Evolutionary conservation across 2,888 invertebrate genomes (phyloP), one percentile per base, ranked within the genome.

Genomic region (Drosophila peninsularis): DNA sequence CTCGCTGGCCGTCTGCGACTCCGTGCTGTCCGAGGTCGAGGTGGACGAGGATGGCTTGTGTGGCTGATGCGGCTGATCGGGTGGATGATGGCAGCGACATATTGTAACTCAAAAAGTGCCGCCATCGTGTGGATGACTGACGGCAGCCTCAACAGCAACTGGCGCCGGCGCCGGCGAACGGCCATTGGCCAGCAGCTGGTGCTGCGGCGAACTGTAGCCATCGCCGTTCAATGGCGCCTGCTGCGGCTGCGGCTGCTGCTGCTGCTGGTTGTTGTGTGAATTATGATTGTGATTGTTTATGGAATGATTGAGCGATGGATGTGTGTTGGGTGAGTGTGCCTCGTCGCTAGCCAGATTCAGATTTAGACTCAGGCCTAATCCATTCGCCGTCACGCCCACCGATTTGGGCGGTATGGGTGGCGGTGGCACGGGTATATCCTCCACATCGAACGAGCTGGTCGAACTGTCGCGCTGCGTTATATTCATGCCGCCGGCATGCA

Each of bases 401-500:
- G 92, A 90, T 65, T 92, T 92, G 58, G 92, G 92, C 45, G 92
- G 92, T 75, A 92, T 92, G 24, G 92, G 91, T 34, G 92, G 92
- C 61, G 90, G 91, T n/a, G 91, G 91, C 71, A 90, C 89, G 4
- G 91, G 91, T n/a, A 91, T 75, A 61, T 91, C 92, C 66, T 91
- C 91, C 34, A 91, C 88, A 66, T 91, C 92, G 58, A 92, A 91
- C 14, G 90, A 91, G 50, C 89, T 91, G 5, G 80, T 68, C 3
- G 90, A 90, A 27, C 90, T 90, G 36, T 91, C 91, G 2, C 90
- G 85, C 42, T 91, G 89, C 10, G 90, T 91, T 17, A 91, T 90
- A 42, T 91, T 91, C 56, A 91, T 65, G 2, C 56, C 42, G 0
- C 54, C 54, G 0, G 49, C 44, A 42, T 75, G 63, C n/a, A 60